phyloP scores from a whole-genome alignment of 2,888 invertebrate genomes.

The Selenia dentaria region DNA sequence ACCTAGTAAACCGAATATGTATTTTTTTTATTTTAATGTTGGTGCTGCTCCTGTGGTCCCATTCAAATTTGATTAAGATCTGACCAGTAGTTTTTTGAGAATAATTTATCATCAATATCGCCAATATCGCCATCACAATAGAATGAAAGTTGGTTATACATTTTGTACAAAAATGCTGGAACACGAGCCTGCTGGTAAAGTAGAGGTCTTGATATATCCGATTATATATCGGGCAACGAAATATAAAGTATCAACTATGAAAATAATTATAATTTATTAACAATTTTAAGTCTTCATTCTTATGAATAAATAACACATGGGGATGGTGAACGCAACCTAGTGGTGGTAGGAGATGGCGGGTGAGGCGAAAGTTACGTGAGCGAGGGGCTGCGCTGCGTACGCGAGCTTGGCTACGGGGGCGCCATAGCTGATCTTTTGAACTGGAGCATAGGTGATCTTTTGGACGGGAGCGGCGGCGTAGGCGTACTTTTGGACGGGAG shows the following conservation, averaged over 20 bases:
- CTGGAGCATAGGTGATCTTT: conserved; percentile 43
- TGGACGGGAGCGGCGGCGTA: conserved; percentile 29
- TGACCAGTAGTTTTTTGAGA: too few relatives aligned
- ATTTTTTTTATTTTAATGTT: too few relatives aligned
- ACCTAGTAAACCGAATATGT: too few relatives aligned
- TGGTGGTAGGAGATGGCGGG: conserved; percentile 71
- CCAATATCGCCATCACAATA: too few relatives aligned
- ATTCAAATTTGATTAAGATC: too few relatives aligned
- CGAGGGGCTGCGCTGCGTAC: conserved; percentile 42
- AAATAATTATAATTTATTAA: conserved; percentile 41
- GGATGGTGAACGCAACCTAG: conserved; percentile 40
- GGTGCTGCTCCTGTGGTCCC: too few relatives aligned
- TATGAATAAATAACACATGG: conserved; percentile 53
- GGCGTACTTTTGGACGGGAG: conserved; percentile 30
- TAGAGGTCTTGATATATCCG: too few relatives aligned
- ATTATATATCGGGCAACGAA: too few relatives aligned
- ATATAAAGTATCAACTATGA: conserved; percentile 25
- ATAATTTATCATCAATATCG: too few relatives aligned
- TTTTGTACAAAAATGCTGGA: too few relatives aligned
- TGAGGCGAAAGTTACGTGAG: conserved; percentile 66
- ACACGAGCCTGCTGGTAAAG: too few relatives aligned
- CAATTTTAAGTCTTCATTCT: conserved; percentile 26
- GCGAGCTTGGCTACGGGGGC: conserved; percentile 33
- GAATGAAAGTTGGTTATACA: too few relatives aligned
- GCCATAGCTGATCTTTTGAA: conserved; percentile 40